Base-by-base conservation (phyloP, 2,888 invertebrate genomes). In the Pristionchus mayeri region DNA sequence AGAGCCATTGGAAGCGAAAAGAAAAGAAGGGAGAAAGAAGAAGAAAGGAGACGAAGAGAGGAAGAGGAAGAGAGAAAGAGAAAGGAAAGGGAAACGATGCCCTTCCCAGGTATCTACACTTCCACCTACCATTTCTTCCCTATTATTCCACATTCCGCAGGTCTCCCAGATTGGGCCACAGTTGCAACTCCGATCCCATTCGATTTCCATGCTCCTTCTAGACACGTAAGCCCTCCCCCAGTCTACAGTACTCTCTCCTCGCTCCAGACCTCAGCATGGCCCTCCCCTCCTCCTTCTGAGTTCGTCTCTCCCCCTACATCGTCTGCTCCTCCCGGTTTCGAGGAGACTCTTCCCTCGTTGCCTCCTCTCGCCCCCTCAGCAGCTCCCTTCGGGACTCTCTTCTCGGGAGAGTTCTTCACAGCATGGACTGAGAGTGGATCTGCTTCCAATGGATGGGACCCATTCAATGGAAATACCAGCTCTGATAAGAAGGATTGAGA, bases 1-100 rank as follows among this genome's bases (percentile, higher is more conserved):
- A 57, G 13, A 3, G 34, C 63, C 6, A 78, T 78, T 34, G 78
- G 78, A 30, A 52, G 30, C n/a, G 78, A 78, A 24, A 75, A 40
- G 13, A 44, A 44, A 18, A 6, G 75, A 44, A 75, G n/a, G 21
- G 44, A 48, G 2, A 75, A 44, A 11, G 79, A 54, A 11, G 79
- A 54, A 2, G 24, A 37, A 30, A 34, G 57, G 57, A 80, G 57
- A n/a, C 24, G 60, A 80, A 57, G 21, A 34, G 37, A 37, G 24
- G 60, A 60, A 50, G 80, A 80, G 57, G 40, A 57, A 80, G 40
- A 80, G 24, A 80, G 80, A 80, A 57, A 37, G 24, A 34, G 30
- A 18, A 48, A 80, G 18, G 16, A 18, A 24, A 27, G 40, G 21
- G 50, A 60, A 4, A 16, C 27, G 3, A 1, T 60, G 6, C 9